Percentiles rank a stretch among this genome's conserved stretches.
Conservation (phyloP, 2,888 invertebrate species). For the Drosophila algonquin region DNA sequence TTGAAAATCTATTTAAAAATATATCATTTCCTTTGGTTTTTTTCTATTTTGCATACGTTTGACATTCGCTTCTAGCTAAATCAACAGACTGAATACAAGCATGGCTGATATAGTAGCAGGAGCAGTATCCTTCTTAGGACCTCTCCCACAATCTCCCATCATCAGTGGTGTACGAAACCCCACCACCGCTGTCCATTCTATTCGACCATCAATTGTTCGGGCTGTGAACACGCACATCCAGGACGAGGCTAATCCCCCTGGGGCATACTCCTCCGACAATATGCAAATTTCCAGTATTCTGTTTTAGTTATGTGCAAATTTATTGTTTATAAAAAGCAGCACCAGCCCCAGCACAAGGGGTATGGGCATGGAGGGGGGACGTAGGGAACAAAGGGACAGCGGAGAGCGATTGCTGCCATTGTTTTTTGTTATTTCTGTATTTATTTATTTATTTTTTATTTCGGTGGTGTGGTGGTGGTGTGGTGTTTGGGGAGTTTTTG, state of each 20-base stretch:
- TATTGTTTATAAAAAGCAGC: slow-evolving; percentile 59
- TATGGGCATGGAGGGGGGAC: not conserved
- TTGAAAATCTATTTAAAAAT: too few species aligned
- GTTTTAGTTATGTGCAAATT: slow-evolving; percentile 67
- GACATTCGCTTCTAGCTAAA: too few species aligned
- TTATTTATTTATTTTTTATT: slow-evolving; percentile 29
- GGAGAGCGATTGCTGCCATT: slow-evolving; percentile 51
- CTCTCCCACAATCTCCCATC: slow-evolving; percentile 13
- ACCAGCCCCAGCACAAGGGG: slow-evolving; percentile 4
- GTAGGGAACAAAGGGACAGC: slow-evolving; percentile 20
- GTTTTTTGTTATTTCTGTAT: slow-evolving; percentile 34
- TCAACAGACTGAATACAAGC: too few species aligned
- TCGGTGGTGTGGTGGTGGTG: slow-evolving; percentile 23
- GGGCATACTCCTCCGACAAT: slow-evolving; percentile 37
- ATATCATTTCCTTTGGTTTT: too few species aligned
- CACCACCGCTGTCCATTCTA: not conserved
- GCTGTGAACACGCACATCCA: slow-evolving; percentile 29
- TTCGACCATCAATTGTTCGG: slow-evolving; percentile 18
- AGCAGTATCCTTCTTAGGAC: too few species aligned
- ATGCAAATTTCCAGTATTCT: slow-evolving; percentile 63
- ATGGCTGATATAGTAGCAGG: too few species aligned
- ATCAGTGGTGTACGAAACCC: not conserved
- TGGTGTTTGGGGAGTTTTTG: slow-evolving; percentile 38
- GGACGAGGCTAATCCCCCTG: slow-evolving; percentile 14
- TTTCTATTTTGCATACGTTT: too few species aligned